Percentiles rank a stretch among this genome's conserved stretches.
These are phyloP conservation scores for Anseranas semipalmata DNA, from an alignment of 2,113 vertebrate species.

Conservation along the genomic window DNA sequence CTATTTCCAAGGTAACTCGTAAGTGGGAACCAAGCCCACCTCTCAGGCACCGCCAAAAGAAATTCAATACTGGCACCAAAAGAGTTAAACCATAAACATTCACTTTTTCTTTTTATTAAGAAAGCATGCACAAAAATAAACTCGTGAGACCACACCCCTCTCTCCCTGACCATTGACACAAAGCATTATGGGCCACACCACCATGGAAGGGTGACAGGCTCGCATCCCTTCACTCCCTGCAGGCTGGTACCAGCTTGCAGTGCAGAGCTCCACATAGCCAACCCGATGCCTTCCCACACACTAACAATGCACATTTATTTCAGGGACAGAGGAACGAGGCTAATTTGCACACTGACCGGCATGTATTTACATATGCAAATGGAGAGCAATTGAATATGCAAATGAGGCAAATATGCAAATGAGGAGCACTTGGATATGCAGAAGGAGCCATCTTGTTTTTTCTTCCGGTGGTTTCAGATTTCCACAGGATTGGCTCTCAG, in stretches of 20 bases:
- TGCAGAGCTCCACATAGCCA: not conserved
- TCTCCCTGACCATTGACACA: conserved; percentile 58
- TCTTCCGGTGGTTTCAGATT: not conserved
- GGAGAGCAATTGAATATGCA: conserved; percentile 58
- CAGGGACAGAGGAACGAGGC: conserved; percentile 58
- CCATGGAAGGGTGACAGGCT: not conserved
- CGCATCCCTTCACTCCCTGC: not conserved
- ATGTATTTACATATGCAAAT: conserved; percentile 73
- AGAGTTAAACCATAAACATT: conserved; percentile 76
- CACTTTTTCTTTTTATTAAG: conserved; percentile 82
- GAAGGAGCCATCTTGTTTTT: conserved; percentile 43
- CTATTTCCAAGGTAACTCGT: not conserved
- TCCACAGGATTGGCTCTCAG: not conserved
- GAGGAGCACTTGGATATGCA: conserved; percentile 55
- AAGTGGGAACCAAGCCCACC: not conserved
- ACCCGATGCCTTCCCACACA: not conserved
- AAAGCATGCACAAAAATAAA: conserved; percentile 86
- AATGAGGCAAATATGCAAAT: conserved; percentile 58
- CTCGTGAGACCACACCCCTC: conserved; percentile 75
- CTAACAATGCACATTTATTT: not conserved
- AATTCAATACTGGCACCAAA: conserved; percentile 39
- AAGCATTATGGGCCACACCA: conserved; percentile 23
- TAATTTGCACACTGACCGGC: conserved; percentile 70
- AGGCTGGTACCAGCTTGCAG: not conserved
- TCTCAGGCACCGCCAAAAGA: not conserved